phyloP scores from a whole-genome alignment of 2,888 invertebrate genomes.

The Diploptera punctata region DNA sequence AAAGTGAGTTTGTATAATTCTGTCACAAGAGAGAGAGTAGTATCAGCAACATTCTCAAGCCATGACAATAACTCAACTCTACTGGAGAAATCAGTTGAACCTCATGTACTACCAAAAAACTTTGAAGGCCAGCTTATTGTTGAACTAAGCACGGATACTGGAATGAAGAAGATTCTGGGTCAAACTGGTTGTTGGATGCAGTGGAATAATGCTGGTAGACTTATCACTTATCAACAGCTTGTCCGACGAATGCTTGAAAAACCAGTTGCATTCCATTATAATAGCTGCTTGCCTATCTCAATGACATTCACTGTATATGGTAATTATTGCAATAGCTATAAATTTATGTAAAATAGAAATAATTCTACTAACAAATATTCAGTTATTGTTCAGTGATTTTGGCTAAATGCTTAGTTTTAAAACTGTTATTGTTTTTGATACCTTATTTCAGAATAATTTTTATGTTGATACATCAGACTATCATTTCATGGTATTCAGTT shows the following conservation, averaged over 20 bases:
- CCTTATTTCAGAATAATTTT: too few species aligned
- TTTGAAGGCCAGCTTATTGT: slow-evolving; percentile 42
- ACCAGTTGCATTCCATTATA: slow-evolving; percentile 33
- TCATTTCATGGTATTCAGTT: too few species aligned
- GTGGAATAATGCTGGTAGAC: slow-evolving; percentile 38
- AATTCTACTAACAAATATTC: too few species aligned
- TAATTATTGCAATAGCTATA: slow-evolving; percentile 17
- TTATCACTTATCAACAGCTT: slow-evolving; percentile 36
- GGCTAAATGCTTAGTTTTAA: too few species aligned
- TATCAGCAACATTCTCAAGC: slow-evolving; percentile 34
- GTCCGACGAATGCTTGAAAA: slow-evolving; percentile 22
- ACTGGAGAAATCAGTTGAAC: slow-evolving; percentile 28
- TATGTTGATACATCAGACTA: too few species aligned
- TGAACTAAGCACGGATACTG: background rate
- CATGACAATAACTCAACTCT: slow-evolving; percentile 13
- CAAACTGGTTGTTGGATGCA: slow-evolving; percentile 17
- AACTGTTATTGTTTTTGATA: too few species aligned
- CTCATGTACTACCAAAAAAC: slow-evolving; percentile 41
- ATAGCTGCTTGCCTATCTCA: slow-evolving; percentile 36
- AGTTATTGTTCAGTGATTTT: too few species aligned
- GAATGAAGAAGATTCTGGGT: background rate
- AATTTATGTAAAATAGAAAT: background rate
- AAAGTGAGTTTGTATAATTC: slow-evolving; percentile 39
- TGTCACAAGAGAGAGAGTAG: slow-evolving; percentile 32
- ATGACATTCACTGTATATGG: slow-evolving; percentile 40